These are phyloP conservation scores for Frieseomelitta varia DNA, from an alignment of 1,140 invertebrate genomes.

Conservation along the genomic window DNA sequence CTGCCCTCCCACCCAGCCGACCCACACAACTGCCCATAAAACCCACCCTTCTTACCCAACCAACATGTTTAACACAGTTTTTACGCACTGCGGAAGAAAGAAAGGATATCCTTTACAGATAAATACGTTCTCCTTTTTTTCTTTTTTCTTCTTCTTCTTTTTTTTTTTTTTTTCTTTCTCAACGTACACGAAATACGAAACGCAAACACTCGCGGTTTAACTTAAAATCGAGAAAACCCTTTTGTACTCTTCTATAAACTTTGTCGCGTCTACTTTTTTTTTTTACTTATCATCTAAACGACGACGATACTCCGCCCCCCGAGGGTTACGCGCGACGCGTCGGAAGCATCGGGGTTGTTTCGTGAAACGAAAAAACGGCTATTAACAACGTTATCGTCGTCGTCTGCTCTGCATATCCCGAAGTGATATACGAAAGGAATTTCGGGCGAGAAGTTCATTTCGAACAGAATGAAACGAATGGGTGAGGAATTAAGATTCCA, in stretches of 20 bases:
- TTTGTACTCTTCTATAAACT: conserved; percentile 78
- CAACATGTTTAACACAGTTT: conserved; percentile 30
- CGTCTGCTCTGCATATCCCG: conserved; percentile 23
- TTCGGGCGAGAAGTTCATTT: conserved; percentile 27
- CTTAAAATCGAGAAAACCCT: conserved; percentile 68
- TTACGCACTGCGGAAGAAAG: conserved; percentile 54
- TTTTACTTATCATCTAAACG: conserved; percentile 48
- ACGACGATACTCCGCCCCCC: conserved; percentile 55
- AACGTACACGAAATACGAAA: conserved; percentile 45
- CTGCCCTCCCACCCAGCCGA: background rate
- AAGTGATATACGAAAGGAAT: background rate
- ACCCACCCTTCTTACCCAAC: background rate
- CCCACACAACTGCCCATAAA: background rate
- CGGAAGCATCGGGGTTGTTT: background rate
- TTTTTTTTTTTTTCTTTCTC: too few species aligned
- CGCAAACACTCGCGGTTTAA: conserved; percentile 63
- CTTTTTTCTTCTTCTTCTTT: too few species aligned
- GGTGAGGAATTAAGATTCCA: conserved; percentile 50
- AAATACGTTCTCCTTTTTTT: conserved; percentile 36
- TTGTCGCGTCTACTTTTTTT: conserved; percentile 64
- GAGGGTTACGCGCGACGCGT: conserved; percentile 15
- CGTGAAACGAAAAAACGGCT: conserved; percentile 29
- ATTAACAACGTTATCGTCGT: conserved; percentile 45
- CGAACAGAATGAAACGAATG: conserved; percentile 43
- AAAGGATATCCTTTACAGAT: conserved; percentile 49